Percentiles rank a stretch among this genome's conserved stretches.
Evolutionary conservation across 2,888 invertebrate genomes (phyloP).

Genomic region (Gymnosoma rotundatum): DNA sequence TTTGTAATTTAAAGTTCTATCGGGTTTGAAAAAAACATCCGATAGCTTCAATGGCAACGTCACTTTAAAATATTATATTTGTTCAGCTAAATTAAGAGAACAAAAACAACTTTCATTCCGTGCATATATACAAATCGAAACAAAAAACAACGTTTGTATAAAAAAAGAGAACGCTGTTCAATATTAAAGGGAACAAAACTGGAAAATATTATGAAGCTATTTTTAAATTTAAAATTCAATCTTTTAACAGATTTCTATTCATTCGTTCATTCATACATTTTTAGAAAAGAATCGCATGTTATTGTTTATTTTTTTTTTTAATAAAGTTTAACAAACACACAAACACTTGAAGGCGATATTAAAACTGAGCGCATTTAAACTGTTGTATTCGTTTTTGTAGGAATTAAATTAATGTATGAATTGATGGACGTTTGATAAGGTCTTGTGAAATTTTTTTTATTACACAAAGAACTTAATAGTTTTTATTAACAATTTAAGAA

Average conservation of each 20-base stretch:
- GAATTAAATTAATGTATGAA: neutral
- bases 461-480: too few species aligned
- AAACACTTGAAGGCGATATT: neutral
- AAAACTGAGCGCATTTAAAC: conserved; percentile 9
- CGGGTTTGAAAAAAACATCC: too few species aligned
- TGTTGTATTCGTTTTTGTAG: conserved; percentile 13
- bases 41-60: neutral
- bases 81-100: too few species aligned
- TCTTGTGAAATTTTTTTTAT: too few species aligned
- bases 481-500: neutral
- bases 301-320: conserved; percentile 48
- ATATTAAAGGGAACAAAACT: neutral
- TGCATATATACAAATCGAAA: neutral
- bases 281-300: conserved; percentile 47
- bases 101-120: neutral
- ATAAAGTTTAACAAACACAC: neutral
- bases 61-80: neutral
- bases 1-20: too few species aligned
- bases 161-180: neutral
- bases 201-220: neutral
- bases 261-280: conserved; percentile 11
- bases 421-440: conserved; percentile 25
- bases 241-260: conserved; percentile 3
- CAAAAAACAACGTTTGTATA: neutral
- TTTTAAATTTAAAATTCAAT: conserved; percentile 7